Evolutionary conservation across 1,140 invertebrate genomes (phyloP).

Genomic region (Listronotus bonariensis): DNA sequence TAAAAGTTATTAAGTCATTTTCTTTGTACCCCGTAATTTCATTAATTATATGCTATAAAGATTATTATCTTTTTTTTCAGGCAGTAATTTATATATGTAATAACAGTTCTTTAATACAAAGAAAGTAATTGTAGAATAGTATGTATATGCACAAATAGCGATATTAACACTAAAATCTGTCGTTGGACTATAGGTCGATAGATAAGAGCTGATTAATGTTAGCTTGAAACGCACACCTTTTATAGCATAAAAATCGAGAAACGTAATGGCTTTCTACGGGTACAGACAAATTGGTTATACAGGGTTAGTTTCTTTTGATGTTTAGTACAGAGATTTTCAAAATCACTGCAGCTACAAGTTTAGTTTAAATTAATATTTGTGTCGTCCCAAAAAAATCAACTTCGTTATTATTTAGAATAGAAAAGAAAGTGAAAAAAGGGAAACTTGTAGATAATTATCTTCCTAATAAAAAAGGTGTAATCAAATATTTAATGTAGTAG

Average conservation of each 20-base stretch:
- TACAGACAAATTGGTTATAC: not conserved
- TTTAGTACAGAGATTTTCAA: too few relatives aligned
- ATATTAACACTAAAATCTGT: conserved; percentile 9
- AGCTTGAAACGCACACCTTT: not conserved
- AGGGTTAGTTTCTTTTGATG: too few relatives aligned
- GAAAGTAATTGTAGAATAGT: not conserved
- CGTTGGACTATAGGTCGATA: not conserved
- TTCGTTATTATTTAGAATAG: too few relatives aligned
- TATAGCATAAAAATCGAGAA: not conserved
- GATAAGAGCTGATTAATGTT: not conserved
- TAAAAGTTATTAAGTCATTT: conserved; percentile 15
- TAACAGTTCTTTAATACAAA: conserved; percentile 11
- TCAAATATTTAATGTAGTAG: too few relatives aligned
- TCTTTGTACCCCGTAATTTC: conserved; percentile 8
- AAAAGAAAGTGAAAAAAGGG: too few relatives aligned
- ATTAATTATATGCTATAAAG: conserved; percentile 8
- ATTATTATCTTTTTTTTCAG: not conserved
- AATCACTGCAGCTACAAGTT: too few relatives aligned
- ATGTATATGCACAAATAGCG: conserved; percentile 1
- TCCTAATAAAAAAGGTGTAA: too few relatives aligned
- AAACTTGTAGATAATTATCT: too few relatives aligned
- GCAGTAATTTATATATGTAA: conserved; percentile 5
- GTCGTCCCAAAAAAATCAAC: too few relatives aligned
- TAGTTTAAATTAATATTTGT: too few relatives aligned
- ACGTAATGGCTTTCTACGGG: not conserved